Conservation (phyloP, 2,888 invertebrate genomes). For the Ophraella communa region DNA sequence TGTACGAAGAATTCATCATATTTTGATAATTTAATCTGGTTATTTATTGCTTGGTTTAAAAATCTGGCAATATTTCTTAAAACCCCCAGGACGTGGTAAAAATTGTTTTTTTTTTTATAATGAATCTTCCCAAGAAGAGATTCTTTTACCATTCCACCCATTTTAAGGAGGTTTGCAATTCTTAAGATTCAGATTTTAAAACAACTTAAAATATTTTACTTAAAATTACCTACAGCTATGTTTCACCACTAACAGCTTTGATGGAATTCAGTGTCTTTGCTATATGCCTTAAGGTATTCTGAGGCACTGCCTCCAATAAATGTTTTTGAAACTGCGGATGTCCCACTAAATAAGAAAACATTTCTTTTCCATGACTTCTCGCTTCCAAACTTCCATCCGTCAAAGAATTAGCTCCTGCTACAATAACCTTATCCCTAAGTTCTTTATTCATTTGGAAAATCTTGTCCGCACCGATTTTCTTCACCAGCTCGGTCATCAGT, state of each 20-base stretch:
- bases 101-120: too few relatives aligned
- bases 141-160: too few relatives aligned
- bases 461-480: slow-evolving; percentile 75
- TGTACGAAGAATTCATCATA: too few relatives aligned
- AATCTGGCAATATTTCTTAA: too few relatives aligned
- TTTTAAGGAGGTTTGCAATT: too few relatives aligned
- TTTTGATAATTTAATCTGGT: too few relatives aligned
- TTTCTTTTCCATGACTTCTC: slow-evolving; percentile 76
- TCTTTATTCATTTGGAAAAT: slow-evolving; percentile 78
- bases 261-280: slow-evolving; percentile 78
- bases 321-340: slow-evolving; percentile 79
- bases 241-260: slow-evolving; percentile 45
- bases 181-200: background rate
- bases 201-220: background rate
- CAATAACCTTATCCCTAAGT: slow-evolving; percentile 75
- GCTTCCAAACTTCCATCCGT: slow-evolving; percentile 88
- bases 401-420: slow-evolving; percentile 81
- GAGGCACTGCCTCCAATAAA: slow-evolving; percentile 80
- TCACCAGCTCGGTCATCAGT: slow-evolving; percentile 75
- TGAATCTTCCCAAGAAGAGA: too few relatives aligned
- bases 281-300: slow-evolving; percentile 80
- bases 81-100: too few relatives aligned
- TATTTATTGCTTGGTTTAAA: too few relatives aligned
- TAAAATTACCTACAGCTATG: background rate
- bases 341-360: slow-evolving; percentile 75